phyloP scores from a whole-genome alignment of 2,888 invertebrate genomes.

The Agrochola macilenta region DNA sequence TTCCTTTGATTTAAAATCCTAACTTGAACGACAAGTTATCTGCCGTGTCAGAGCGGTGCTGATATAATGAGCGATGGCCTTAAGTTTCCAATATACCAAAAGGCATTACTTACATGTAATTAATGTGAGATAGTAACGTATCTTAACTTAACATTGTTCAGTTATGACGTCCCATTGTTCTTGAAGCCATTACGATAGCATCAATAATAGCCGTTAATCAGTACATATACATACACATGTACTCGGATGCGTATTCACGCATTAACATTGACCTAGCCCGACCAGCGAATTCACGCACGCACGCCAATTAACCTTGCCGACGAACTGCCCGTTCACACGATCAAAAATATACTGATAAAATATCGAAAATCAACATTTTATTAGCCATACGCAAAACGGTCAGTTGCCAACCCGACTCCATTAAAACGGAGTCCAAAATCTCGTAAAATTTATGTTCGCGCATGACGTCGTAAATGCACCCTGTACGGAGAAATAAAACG shows the following conservation, averaged over 20 bases:
- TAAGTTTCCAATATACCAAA: constrained; percentile 38
- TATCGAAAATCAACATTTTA: constrained; percentile 69
- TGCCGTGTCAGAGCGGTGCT: too few species aligned
- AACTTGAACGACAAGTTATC: too few species aligned
- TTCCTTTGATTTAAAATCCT: too few species aligned
- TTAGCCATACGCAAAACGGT: constrained; percentile 76
- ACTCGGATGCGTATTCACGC: constrained; percentile 45
- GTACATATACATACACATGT: constrained; percentile 18
- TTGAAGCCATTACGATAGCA: constrained; percentile 59
- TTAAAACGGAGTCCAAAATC: constrained; percentile 82
- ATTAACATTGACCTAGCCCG: constrained; percentile 72
- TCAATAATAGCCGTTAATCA: constrained; percentile 66
- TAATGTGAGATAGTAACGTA: constrained; percentile 53
- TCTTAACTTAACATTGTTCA: constrained; percentile 48
- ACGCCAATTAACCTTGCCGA: constrained; percentile 70
- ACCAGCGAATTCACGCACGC: constrained; percentile 66
- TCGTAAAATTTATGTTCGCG: constrained; percentile 85
- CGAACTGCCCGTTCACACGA: constrained; percentile 52
- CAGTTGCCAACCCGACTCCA: constrained; percentile 75
- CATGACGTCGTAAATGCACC: constrained; percentile 85
- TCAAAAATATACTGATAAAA: constrained; percentile 41
- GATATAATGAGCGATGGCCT: too few species aligned
- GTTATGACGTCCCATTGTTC: constrained; percentile 64
- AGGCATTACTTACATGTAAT: constrained; percentile 24
- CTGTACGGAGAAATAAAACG: constrained; percentile 78